These are phyloP conservation scores for Phania funesta DNA, from an alignment of 2,888 invertebrate genomes.

Conservation along the genomic window DNA sequence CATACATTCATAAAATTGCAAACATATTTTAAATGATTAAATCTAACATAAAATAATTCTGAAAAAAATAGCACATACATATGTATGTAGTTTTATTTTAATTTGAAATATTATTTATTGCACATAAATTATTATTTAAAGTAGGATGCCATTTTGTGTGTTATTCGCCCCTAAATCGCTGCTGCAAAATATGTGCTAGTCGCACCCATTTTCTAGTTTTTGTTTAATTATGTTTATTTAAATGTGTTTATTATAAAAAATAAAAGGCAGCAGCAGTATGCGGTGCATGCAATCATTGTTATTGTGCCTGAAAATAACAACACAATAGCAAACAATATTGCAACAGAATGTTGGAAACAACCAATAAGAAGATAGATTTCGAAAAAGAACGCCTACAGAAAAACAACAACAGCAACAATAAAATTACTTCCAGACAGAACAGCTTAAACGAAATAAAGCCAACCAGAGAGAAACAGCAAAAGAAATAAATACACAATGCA, in stretches of 20 bases:
- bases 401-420: constrained; percentile 22
- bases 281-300: constrained; percentile 58
- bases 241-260: constrained; percentile 38
- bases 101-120: too few species aligned
- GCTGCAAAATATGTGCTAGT: neutral
- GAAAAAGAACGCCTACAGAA: constrained; percentile 71
- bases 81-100: neutral
- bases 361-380: constrained; percentile 73
- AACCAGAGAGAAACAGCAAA: constrained; percentile 64
- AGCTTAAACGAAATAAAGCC: constrained; percentile 72
- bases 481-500: constrained; percentile 44
- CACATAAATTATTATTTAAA: neutral
- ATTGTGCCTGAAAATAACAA: constrained; percentile 58
- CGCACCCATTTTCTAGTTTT: constrained; percentile 46
- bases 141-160: constrained; percentile 41
- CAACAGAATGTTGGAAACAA: constrained; percentile 67
- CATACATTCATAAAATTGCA: too few species aligned
- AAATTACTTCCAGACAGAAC: constrained; percentile 70
- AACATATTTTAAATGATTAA: too few species aligned
- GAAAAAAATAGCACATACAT: neutral
- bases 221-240: constrained; percentile 44
- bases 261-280: constrained; percentile 1
- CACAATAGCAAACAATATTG: constrained; percentile 64
- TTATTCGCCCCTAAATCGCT: constrained; percentile 6
- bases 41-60: too few species aligned